Conservation (phyloP, 2,797 vertebrate genomes). For the Vireo griseus region DNA sequence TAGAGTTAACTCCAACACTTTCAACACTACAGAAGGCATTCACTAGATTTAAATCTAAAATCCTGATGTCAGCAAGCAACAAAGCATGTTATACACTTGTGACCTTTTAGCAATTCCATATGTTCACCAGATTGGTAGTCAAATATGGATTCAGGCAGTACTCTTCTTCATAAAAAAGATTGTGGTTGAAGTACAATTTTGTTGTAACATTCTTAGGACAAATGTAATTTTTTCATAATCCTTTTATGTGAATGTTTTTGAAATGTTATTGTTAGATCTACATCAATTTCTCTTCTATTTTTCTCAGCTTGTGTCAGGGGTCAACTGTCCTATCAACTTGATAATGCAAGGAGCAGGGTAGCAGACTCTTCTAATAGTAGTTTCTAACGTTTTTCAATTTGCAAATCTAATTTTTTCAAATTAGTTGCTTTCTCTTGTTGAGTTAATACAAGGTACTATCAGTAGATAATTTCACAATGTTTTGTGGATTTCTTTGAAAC, state of each 20-base stretch:
- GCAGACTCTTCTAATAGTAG: neutral
- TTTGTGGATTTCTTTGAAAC: neutral
- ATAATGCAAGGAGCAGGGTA: neutral
- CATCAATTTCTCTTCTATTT: neutral
- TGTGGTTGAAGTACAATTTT: neutral
- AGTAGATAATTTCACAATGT: neutral
- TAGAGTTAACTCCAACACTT: neutral
- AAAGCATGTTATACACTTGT: neutral
- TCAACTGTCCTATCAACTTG: neutral
- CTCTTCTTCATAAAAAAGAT: neutral
- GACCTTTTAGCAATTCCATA: neutral
- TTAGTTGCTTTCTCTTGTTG: rapidly evolving
- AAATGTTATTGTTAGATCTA: neutral
- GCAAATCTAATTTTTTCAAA: neutral
- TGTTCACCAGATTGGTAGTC: neutral
- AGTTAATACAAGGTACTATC: neutral
- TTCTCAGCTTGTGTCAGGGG: neutral
- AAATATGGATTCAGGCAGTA: neutral
- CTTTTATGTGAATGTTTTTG: neutral
- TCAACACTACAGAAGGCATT: neutral
- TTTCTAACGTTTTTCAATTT: neutral
- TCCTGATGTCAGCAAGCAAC: neutral
- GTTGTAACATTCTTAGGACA: neutral
- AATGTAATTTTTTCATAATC: neutral
- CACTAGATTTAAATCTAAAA: neutral